Evolutionary conservation across 2,797 vertebrate genomes (phyloP).

Genomic region (Coreius guichenoti): DNA sequence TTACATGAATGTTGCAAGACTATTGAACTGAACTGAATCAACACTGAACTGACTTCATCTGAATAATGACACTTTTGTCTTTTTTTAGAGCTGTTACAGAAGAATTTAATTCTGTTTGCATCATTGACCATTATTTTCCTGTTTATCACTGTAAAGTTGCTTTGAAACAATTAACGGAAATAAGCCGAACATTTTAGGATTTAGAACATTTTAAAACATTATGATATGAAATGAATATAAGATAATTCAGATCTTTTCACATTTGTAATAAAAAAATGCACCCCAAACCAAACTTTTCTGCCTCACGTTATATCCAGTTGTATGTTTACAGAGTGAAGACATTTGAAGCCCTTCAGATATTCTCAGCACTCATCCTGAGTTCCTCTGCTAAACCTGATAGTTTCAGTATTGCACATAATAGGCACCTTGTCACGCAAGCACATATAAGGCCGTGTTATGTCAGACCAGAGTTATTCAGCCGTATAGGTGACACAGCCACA

Average conservation of each 20-base stretch:
- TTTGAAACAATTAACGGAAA: background rate
- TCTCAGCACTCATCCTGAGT: background rate
- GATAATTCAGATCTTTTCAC: background rate
- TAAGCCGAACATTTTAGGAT: background rate
- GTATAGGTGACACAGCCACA: background rate
- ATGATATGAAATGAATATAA: background rate
- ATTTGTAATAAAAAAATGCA: background rate
- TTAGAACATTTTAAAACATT: background rate
- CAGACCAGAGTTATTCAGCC: slow-evolving; percentile 20
- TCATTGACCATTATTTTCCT: background rate
- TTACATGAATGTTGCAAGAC: too few relatives aligned
- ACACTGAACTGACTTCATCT: too few relatives aligned
- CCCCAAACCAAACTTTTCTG: background rate
- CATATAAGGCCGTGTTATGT: background rate
- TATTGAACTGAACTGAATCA: too few relatives aligned
- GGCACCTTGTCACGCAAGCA: slow-evolving; percentile 29
- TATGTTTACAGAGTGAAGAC: background rate
- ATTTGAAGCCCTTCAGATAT: background rate
- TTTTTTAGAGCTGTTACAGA: background rate
- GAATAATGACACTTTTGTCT: background rate
- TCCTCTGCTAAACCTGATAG: slow-evolving; percentile 3
- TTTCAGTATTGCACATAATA: slow-evolving; percentile 25
- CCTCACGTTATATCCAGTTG: background rate
- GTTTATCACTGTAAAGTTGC: background rate
- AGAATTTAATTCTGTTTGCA: background rate